phyloP scores from a whole-genome alignment of 2,888 invertebrate species.

The Allygus modestus region DNA sequence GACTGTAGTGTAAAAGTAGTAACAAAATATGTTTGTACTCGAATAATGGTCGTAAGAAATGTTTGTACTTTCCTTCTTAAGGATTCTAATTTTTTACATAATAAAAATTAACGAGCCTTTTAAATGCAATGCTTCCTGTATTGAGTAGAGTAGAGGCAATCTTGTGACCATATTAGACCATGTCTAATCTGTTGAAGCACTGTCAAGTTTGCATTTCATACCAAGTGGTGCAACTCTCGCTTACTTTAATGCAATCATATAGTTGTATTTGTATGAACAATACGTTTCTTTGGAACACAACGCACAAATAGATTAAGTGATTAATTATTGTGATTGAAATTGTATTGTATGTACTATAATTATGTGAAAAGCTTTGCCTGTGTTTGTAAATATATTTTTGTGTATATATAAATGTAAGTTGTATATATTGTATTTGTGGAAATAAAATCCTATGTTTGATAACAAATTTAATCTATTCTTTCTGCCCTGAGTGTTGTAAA shows the following conservation, averaged over 20 bases:
- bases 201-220: not conserved
- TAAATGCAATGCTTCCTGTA: conserved; percentile 32
- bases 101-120: not conserved
- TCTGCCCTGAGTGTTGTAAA: too few species aligned
- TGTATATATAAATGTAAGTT: conserved; percentile 31
- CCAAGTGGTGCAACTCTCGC: not conserved
- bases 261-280: conserved; percentile 45
- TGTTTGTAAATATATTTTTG: conserved; percentile 31
- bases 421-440: conserved; percentile 33
- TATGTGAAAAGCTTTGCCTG: conserved; percentile 34
- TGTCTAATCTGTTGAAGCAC: not conserved
- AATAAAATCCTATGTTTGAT: conserved; percentile 47
- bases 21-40: too few species aligned
- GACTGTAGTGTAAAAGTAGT: too few species aligned
- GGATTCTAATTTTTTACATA: not conserved
- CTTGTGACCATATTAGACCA: not conserved
- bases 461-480: not conserved
- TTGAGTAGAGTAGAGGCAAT: conserved; percentile 23
- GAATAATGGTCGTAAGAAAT: too few species aligned
- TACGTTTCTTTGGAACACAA: conserved; percentile 49
- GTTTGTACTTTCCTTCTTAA: not conserved
- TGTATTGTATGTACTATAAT: conserved; percentile 8
- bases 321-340: conserved; percentile 39
- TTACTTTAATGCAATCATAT: conserved; percentile 12
- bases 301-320: conserved; percentile 52